These are phyloP conservation scores for Phallusia fumigata DNA, from an alignment of 23 tunicate species.

Conservation along the genomic window DNA sequence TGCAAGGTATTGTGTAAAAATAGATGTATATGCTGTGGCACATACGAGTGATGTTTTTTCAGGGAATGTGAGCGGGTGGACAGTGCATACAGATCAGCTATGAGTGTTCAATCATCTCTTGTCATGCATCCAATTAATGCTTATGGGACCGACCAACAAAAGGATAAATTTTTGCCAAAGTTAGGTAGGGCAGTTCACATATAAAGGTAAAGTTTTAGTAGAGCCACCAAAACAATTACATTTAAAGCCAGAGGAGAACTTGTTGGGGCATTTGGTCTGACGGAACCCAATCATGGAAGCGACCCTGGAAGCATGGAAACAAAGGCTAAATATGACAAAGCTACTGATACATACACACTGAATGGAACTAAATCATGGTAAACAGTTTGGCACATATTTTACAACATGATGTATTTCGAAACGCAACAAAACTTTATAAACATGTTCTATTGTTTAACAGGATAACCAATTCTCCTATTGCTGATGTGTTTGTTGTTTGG, in stretches of 20 bases:
- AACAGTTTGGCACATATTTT: background rate
- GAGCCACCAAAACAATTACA: background rate
- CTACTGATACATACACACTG: constrained; percentile 43
- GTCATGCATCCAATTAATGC: constrained; percentile 91
- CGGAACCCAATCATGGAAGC: constrained; percentile 98
- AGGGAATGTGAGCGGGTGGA: constrained; percentile 97
- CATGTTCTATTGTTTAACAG: constrained; percentile 22
- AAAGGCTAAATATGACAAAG: constrained; percentile 60
- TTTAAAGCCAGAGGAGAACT: constrained; percentile 71
- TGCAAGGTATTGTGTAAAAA: constrained; percentile 57
- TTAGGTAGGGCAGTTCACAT: constrained; percentile 45
- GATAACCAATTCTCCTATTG: constrained; percentile 96
- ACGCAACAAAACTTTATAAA: too few relatives aligned
- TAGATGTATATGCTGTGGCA: background rate
- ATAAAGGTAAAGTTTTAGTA: too few relatives aligned
- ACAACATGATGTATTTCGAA: background rate
- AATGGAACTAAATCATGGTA: constrained; percentile 92
- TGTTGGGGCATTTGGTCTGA: constrained; percentile 87
- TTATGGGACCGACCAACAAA: constrained; percentile 79
- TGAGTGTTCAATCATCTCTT: constrained; percentile 95
- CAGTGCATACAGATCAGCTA: constrained; percentile 82
- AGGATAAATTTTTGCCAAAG: constrained; percentile 81
- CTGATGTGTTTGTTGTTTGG: constrained; percentile 96
- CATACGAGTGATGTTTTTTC: background rate
- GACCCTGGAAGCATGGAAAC: constrained; percentile 98